A percentile compares a stretch with the other conserved stretches of the same genome.
Conservation (phyloP, 1,140 invertebrate species). For the Macrobrachium rosenbergii region DNA sequence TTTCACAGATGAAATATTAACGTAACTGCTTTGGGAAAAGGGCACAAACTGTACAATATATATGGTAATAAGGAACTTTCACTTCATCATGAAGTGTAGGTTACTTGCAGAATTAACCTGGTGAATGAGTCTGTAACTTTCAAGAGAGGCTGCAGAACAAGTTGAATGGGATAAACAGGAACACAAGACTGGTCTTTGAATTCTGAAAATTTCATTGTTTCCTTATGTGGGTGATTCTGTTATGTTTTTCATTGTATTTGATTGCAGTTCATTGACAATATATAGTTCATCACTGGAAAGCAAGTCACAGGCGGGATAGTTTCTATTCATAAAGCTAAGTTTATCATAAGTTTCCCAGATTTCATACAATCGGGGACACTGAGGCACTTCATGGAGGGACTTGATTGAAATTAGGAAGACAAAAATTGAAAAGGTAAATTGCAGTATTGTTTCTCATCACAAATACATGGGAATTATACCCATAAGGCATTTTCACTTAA, state of each 20-base stretch:
- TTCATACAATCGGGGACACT: conserved; percentile 28
- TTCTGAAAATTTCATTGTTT: no score
- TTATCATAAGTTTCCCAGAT: conserved; percentile 29
- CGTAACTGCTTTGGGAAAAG: background rate
- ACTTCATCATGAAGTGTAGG: no score
- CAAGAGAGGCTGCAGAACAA: background rate
- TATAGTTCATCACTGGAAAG: conserved; percentile 1
- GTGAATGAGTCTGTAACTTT: no score
- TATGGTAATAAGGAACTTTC: no score
- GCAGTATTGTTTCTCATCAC: conserved; percentile 36
- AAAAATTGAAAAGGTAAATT: conserved; percentile 50
- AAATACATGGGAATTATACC: conserved; percentile 35
- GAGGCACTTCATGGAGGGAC: conserved; percentile 61
- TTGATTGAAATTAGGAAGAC: conserved; percentile 57
- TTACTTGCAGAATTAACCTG: no score
- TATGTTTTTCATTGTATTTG: no score
- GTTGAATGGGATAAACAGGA: conserved; percentile 7
- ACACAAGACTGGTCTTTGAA: background rate
- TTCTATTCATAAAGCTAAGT: conserved; percentile 9
- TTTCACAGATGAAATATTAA: background rate
- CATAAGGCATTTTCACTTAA: conserved; percentile 58
- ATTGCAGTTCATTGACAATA: background rate
- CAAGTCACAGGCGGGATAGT: background rate
- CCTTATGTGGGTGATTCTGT: no score
- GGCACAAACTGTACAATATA: no score